Conservation (phyloP, 2,888 invertebrate species). For the Hirtodrosophila histrioides region DNA sequence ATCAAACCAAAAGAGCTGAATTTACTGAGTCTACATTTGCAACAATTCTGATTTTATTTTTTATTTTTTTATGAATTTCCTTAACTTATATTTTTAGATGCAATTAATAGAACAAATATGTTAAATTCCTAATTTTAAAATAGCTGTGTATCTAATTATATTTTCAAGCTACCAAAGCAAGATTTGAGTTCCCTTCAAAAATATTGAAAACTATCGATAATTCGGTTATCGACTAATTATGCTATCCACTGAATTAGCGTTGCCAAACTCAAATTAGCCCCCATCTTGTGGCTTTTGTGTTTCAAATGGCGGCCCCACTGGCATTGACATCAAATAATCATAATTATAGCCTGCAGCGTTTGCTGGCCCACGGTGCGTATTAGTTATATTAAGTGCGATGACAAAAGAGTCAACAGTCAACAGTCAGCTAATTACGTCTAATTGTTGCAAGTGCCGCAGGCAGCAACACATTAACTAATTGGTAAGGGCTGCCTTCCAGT, state of each 20-base stretch:
- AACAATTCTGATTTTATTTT: too few species aligned
- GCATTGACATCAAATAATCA: conserved; percentile 41
- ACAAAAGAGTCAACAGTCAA: conserved; percentile 30
- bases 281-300: conserved; percentile 5
- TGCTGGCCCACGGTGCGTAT: conserved; percentile 28
- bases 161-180: too few species aligned
- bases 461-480: conserved; percentile 58
- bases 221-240: too few species aligned
- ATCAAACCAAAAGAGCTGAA: too few species aligned
- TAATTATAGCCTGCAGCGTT: conserved; percentile 39
- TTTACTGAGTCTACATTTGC: too few species aligned
- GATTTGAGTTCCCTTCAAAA: too few species aligned
- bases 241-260: not conserved
- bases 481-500: conserved; percentile 1
- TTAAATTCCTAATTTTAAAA: too few species aligned
- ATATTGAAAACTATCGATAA: too few species aligned
- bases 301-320: not conserved
- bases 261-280: not conserved
- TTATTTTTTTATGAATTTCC: too few species aligned
- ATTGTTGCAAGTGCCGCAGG: conserved; percentile 48
- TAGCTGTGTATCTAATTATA: too few species aligned
- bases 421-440: conserved; percentile 60
- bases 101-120: too few species aligned
- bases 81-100: too few species aligned
- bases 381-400: conserved; percentile 35